Conservation (phyloP, 2,888 invertebrate species). For the Mesorhabditis sp. region DNA sequence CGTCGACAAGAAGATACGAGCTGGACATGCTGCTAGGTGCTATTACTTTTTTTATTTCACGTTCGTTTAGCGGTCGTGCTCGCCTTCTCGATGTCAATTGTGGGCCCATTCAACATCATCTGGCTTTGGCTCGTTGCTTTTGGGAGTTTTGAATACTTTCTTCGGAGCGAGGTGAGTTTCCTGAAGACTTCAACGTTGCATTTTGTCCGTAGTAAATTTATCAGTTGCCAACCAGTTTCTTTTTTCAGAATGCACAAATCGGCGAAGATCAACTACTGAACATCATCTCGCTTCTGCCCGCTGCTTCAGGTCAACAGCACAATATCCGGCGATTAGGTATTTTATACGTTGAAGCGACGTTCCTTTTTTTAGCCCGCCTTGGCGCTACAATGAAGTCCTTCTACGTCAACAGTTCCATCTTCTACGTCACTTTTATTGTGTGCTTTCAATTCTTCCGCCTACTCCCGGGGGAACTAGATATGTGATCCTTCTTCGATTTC, state of each 20-base stretch:
- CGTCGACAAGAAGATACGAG: no score
- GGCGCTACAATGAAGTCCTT: no score
- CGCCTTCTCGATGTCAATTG: neutral
- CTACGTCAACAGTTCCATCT: neutral
- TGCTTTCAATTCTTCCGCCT: neutral
- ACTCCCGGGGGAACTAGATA: neutral
- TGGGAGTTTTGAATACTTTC: neutral
- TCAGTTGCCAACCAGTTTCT: neutral
- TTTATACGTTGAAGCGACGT: no score
- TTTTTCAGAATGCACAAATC: neutral
- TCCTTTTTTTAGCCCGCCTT: no score
- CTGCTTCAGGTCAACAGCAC: conserved; percentile 1
- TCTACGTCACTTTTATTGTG: neutral
- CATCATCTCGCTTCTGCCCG: neutral
- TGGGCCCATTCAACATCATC: neutral
- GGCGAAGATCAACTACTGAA: conserved; percentile 4
- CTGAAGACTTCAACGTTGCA: neutral
- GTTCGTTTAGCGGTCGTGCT: neutral
- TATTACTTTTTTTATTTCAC: neutral
- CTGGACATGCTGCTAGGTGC: neutral
- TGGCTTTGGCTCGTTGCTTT: neutral
- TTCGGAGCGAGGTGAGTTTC: neutral
- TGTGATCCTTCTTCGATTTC: no score
- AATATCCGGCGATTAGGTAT: no score
- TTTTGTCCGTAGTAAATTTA: neutral